Evolutionary conservation across 2,888 invertebrate species (phyloP), one percentile per base, ranked within the genome.

Genomic region (Boloria euphrosyne): DNA sequence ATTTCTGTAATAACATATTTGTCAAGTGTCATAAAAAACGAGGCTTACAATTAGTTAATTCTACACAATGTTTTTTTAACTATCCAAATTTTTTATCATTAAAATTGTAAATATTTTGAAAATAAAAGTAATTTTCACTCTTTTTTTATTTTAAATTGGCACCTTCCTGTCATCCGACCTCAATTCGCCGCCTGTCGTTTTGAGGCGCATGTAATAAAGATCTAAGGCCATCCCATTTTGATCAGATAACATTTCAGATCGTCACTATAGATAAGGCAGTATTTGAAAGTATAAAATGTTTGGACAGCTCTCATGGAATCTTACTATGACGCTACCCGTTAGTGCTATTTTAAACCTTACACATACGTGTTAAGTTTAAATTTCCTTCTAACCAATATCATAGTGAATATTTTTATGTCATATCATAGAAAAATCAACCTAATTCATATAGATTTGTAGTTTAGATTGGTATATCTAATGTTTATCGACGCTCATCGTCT

Each of bases 201-300:
- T 77, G 76, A 77, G 75, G 79, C 83, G 83, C 87, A 88, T 89
- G 86, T 89, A 90, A 90, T 92, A 90, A 88, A 91, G 91, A 92
- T 90, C 90, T 91, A 90, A 89, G 87, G 82, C 77, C 81, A 84
- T 85, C 85, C 87, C 85, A 85, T 84, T 81, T 84, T 78, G 90
- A 90, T 90, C 81, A 76, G 89, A 90, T 90, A 90, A 87, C 64
- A 81, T 80, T 82, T 86, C 88, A 87, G 91, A 91, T 91, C 90
- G 87, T 87, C 90, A 87, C 90, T 83, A 85, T 80, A 86, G 91
- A 91, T 92, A 90, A 84, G 80, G 79, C 80, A 76, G 81, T 81
- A 91, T 92, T 92, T 92, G 90, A 92, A 91, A 92, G 91, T 91
- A 92, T 92, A 92, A 92, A 90, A 87, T 89, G 90, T 90, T 91